Evolutionary conservation across 2,797 vertebrate species (phyloP), one percentile per base, ranked within the genome.

Genomic region (Cossypha caffra): DNA sequence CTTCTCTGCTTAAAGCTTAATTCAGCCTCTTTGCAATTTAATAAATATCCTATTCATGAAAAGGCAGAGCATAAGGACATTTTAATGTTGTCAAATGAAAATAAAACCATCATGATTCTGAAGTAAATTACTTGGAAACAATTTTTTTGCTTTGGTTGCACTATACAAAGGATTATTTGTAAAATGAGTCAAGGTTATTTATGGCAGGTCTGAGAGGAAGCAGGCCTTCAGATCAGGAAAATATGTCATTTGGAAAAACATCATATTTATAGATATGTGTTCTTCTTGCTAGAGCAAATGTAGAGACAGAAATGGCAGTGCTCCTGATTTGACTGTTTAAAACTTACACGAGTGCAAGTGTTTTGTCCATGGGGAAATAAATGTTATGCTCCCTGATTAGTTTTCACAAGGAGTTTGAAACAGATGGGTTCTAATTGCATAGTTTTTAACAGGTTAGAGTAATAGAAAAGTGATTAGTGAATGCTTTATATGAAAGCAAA

Each of bases 91-190:
- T 52, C 48, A 90, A 62, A 59, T 47, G 16, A 66, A 89, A 91
- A 79, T 50, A 81, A 76, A 47, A 73, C 7, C 23, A 42, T 66
- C 25, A 25, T 33, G 28, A 84, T 88, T 81, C 77, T 52, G 58
- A 90, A 81, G 68, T 19, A 86, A 84, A 88, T 77, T 68, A 58
- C 38, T 81, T 66, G 33, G 58, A 88, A 93, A 88, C 8, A 40
- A 81, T 2, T 64, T 8, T 75, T 75, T 88, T 84, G 47, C 33
- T 93, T 88, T 86, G 18, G 16, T 81, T 94, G 52, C 29, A 28
- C 14, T 62, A 13, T 54, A 67, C 5, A 68, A 91, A 68, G 25
- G 15, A 24, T 69, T 10, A 1, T 69, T 83, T 86, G 68, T 66
- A 81, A 95, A 81, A 93, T 69, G 37, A 33, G 9, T 9, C 52